phyloP scores from a whole-genome alignment of 2,797 vertebrate genomes.

The Amphiprion clarkii region DNA sequence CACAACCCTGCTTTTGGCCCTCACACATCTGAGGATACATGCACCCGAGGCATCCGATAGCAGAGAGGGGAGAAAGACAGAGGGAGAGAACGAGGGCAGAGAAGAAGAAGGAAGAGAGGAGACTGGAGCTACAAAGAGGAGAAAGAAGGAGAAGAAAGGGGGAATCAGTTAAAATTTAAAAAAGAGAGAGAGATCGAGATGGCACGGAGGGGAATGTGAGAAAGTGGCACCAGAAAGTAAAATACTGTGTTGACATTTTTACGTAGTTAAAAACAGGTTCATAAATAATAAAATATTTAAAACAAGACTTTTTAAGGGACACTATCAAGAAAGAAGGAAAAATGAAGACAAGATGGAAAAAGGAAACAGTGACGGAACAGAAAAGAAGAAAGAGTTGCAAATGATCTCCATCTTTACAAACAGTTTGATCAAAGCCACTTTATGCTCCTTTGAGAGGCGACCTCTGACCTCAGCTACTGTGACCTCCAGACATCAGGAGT shows the following conservation, averaged over 20 bases:
- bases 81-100: constrained; percentile 53
- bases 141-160: neutral
- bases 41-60: constrained; percentile 66
- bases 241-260: neutral
- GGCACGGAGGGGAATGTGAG: neutral
- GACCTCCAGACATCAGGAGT: constrained; percentile 34
- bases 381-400: constrained; percentile 5
- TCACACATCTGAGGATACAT: constrained; percentile 75
- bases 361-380: neutral
- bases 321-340: neutral
- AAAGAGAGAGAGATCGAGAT: neutral
- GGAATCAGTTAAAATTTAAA: neutral
- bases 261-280: neutral
- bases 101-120: constrained; percentile 36
- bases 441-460: constrained; percentile 46
- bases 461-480: constrained; percentile 57
- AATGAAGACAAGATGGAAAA: no score
- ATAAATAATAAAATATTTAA: constrained; percentile 16
- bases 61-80: constrained; percentile 27
- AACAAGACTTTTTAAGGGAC: neutral
- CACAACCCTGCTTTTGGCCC: constrained; percentile 69
- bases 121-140: constrained; percentile 12
- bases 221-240: neutral
- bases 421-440: constrained; percentile 69
- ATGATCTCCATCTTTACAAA: constrained; percentile 34